Percentiles rank a stretch among this genome's conserved stretches.
These are phyloP conservation scores for Arvicanthis niloticus DNA, from an alignment of 2,113 vertebrate species.

Conservation along the genomic window DNA sequence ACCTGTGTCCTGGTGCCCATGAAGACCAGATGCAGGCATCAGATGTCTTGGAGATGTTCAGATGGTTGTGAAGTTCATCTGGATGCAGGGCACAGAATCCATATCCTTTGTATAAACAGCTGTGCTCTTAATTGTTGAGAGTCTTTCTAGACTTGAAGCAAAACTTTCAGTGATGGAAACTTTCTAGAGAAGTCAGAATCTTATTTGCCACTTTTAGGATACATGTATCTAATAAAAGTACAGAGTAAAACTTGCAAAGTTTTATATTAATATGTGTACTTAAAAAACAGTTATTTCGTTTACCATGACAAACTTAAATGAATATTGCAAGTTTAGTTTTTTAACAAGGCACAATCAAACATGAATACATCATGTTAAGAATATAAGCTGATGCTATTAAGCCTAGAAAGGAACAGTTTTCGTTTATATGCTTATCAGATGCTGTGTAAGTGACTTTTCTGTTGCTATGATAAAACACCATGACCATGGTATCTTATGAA, in stretches of 20 bases:
- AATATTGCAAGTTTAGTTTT: neutral
- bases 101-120: neutral
- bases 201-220: neutral
- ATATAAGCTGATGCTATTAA: neutral
- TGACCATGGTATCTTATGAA: neutral
- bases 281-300: neutral
- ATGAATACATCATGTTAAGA: neutral
- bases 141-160: neutral
- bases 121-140: neutral
- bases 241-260: neutral
- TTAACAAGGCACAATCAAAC: neutral
- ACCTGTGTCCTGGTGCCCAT: neutral
- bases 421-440: neutral
- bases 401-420: neutral
- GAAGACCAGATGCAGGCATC: neutral
- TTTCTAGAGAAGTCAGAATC: slow-evolving; percentile 48
- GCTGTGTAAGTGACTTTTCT: neutral
- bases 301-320: slow-evolving; percentile 24
- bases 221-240: neutral
- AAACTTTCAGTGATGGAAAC: slow-evolving; percentile 15
- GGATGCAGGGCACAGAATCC: neutral
- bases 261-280: neutral
- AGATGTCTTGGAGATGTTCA: neutral
- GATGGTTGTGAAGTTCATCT: neutral
- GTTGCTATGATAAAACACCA: neutral